phyloP scores from a whole-genome alignment of 2,888 invertebrate genomes.

The Stratiomys singularior region DNA sequence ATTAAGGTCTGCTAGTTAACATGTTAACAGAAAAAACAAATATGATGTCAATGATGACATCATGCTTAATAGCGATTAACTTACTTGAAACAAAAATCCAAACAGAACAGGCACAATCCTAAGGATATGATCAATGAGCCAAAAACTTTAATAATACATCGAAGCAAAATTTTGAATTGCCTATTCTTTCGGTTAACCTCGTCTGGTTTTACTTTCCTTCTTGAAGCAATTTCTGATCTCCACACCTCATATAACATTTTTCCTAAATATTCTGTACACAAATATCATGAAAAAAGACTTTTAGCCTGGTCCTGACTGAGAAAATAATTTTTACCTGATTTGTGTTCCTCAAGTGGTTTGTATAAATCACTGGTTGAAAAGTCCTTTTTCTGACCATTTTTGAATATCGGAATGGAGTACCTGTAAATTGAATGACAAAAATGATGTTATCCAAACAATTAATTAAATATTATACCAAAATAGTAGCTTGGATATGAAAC shows the following conservation, averaged over 20 bases:
- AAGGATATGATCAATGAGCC: constrained; percentile 70
- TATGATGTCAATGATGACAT: no score
- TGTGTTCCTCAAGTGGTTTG: constrained; percentile 72
- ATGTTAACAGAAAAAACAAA: no score
- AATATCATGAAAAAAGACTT: neutral
- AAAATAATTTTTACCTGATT: constrained; percentile 64
- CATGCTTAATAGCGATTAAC: no score
- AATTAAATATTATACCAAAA: neutral
- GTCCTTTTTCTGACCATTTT: constrained; percentile 66
- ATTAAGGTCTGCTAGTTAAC: no score
- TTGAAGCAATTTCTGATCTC: no score
- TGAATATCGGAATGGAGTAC: neutral
- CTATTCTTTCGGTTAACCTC: no score
- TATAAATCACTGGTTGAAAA: constrained; percentile 76
- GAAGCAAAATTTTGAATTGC: constrained; percentile 54
- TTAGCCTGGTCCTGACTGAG: neutral
- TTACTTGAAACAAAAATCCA: constrained; percentile 71
- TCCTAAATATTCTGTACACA: constrained; percentile 66
- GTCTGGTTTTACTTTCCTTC: no score
- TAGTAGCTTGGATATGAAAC: neutral
- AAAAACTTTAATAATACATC: constrained; percentile 71
- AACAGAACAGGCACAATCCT: constrained; percentile 69
- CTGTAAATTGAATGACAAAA: neutral
- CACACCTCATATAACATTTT: constrained; percentile 70
- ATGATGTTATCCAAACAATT: neutral